Evolutionary conservation across 2,888 invertebrate genomes (phyloP), one percentile per base, ranked within the genome.

Genomic region (Cheilosia variabilis): DNA sequence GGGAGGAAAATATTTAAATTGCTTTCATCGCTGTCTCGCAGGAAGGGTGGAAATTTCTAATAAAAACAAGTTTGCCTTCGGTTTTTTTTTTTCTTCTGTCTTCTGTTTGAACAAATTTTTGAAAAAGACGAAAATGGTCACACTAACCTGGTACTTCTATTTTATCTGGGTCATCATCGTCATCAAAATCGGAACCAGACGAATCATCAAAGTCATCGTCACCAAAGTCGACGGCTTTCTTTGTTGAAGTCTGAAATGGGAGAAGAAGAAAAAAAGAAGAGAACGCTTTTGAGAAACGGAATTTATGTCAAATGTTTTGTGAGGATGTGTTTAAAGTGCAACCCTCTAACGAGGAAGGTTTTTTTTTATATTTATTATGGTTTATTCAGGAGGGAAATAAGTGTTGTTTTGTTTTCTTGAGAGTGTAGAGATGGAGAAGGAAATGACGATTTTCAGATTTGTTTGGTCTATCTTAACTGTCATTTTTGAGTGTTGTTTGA

Each of bases 111-210:
- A 60, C 72, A 53, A 9, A 68, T 24, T 17, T 57, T 66, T 0
- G 58, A 69, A 63, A 71, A 13, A 15, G 34, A 19, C 4, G 34
- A 55, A 69, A 65, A 65, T n/a, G 27, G 19, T 65, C 19, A 22
- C 17, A 90, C 91, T 93, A 92, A 96, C 97, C 97, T 91, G 97
- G 97, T 55, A 97, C 97, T 94, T 97, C 96, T 93, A 97, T 96
- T 93, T 96, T 97, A 92, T 97, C 97, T 76, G 97, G 97, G 93
- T 97, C 97, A 89, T 96, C 97, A 91, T 97, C 97, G 89, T 97
- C 96, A 91, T 96, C 96, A 90, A 96, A 96, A 91, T 96, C 96
- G 43, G 94, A 94, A 55, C 94, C 94, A 50, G 94, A 94, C 86
- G 94, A 93, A 88, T 94, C 93, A 81, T 93, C 93, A 77, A 92